Evolutionary conservation across 1,140 invertebrate species (phyloP).

Genomic region (Anastrepha ludens): DNA sequence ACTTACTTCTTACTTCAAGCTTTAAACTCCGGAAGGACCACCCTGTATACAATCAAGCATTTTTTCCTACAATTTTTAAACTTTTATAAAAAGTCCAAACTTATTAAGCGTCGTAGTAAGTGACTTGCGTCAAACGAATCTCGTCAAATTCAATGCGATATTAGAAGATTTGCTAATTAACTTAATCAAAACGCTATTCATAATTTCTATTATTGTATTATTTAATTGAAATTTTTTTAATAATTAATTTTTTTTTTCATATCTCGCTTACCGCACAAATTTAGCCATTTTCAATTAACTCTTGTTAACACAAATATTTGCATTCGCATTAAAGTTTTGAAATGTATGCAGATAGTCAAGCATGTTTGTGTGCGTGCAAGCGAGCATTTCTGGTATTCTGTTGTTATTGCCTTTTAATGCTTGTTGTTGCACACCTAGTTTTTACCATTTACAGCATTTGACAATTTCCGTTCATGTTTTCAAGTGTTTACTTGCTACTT

Average conservation of each 20-base stretch:
- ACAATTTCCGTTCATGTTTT: constrained; percentile 44
- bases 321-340: constrained; percentile 25
- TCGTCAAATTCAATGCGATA: not conserved
- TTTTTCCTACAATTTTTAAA: too few relatives aligned
- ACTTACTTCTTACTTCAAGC: too few relatives aligned
- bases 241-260: not conserved
- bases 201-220: not conserved
- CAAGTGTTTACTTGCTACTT: constrained; percentile 43
- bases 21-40: too few relatives aligned
- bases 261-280: not conserved
- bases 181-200: not conserved
- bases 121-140: not conserved
- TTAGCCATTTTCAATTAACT: not conserved
- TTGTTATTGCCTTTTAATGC: constrained; percentile 40
- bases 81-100: too few relatives aligned
- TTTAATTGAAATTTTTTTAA: not conserved
- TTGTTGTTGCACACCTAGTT: constrained; percentile 30
- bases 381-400: constrained; percentile 8
- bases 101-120: too few relatives aligned
- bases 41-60: too few relatives aligned
- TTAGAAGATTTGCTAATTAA: not conserved
- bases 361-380: not conserved
- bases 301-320: not conserved
- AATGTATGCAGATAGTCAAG: not conserved
- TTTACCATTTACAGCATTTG: constrained; percentile 37